A percentile compares a stretch with the other conserved stretches of the same genome.
Conservation (phyloP, 1,140 invertebrate genomes). For the Stegodyphus dumicola region DNA sequence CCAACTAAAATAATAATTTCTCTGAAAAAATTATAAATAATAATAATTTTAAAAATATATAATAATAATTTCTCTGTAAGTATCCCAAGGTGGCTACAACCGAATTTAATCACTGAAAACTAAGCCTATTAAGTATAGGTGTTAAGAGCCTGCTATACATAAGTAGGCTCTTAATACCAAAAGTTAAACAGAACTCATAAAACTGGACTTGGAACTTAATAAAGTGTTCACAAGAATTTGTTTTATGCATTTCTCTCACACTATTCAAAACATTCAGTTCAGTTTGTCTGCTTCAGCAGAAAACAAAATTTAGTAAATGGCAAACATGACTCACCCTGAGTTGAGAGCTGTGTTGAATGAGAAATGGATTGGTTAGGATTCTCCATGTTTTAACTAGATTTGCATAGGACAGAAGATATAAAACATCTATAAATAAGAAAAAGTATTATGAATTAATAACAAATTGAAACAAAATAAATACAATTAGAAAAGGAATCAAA, state of each 20-base stretch:
- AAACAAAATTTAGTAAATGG: background rate
- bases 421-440: slow-evolving; percentile 7
- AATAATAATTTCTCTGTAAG: too few species aligned
- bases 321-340: slow-evolving; percentile 29
- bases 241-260: background rate
- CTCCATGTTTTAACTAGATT: slow-evolving; percentile 23
- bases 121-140: too few species aligned
- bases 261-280: background rate
- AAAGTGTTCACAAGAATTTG: background rate
- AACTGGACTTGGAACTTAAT: background rate
- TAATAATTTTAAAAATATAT: too few species aligned
- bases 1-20: too few species aligned
- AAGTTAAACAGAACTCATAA: too few species aligned
- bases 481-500: too few species aligned
- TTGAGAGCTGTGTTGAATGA: slow-evolving; percentile 31
- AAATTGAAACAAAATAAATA: too few species aligned
- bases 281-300: background rate
- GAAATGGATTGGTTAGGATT: slow-evolving; percentile 27
- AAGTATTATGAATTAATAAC: background rate
- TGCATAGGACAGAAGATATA: background rate
- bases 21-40: too few species aligned
- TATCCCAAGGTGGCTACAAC: too few species aligned
- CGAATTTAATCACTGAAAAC: too few species aligned
- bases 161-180: background rate
- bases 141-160: background rate